These are phyloP conservation scores for Aegithalos caudatus DNA, from an alignment of 2,113 vertebrate species.

Conservation along the genomic window DNA sequence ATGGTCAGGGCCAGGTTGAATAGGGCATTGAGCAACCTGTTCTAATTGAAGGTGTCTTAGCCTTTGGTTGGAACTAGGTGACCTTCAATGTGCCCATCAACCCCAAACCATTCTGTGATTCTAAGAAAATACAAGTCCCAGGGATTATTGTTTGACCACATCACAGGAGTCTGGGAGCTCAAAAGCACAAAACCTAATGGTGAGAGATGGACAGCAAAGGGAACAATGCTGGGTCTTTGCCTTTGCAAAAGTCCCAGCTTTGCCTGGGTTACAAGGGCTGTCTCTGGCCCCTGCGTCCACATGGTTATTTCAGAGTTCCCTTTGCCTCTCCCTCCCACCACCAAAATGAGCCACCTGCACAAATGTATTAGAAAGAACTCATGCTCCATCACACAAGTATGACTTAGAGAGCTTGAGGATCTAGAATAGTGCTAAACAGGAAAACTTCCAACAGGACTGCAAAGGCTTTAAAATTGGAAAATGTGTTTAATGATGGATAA, in stretches of 20 bases:
- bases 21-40: background rate
- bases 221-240: rapidly evolving
- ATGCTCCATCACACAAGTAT: background rate
- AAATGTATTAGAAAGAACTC: background rate
- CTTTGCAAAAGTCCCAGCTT: too few species aligned
- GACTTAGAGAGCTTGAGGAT: background rate
- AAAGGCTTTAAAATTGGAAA: background rate
- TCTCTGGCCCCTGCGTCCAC: rapidly evolving
- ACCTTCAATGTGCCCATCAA: background rate
- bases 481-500: background rate
- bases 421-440: background rate
- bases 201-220: rapidly evolving
- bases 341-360: background rate
- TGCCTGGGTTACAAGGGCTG: rapidly evolving
- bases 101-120: too few species aligned
- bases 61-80: rapidly evolving
- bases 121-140: background rate
- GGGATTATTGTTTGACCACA: too few species aligned
- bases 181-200: background rate
- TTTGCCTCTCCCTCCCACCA: rapidly evolving
- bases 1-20: background rate
- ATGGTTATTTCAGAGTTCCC: rapidly evolving
- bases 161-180: background rate
- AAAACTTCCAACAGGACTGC: background rate
- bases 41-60: too few species aligned